Evolutionary conservation across 2,797 vertebrate species (phyloP), one percentile per base, ranked within the genome.

Genomic region (Echeneis naucrates): DNA sequence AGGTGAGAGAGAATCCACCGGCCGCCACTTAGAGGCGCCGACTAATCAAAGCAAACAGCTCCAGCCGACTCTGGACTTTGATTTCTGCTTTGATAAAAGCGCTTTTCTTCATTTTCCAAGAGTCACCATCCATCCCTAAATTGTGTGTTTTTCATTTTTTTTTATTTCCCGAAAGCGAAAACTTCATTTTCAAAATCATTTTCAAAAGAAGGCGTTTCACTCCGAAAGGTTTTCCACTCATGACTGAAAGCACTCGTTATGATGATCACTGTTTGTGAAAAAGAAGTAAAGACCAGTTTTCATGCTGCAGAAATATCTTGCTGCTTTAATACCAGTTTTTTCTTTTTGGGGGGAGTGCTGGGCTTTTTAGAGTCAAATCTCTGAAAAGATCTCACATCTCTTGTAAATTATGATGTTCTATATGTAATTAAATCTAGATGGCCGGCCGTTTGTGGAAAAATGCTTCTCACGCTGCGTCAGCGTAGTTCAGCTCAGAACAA

Each of bases 1-100:
- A 99, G 97, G 98, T 98, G 93, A 93, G 93, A 37, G 37, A 6
- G 19, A 21, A 5, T 51, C 38, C 53, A 38, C 42, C 32, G 61
- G 44, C 3, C 16, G 1, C 16, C 42, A 24, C 32, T 21, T 19
- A 23, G 8, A 35, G 19, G 24, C 52, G 27, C 12, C 16, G 0
- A 8, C 12, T 1, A 13, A n/a, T 59, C 54, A 52, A 8, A 69
- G 54, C 30, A 19, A n/a, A 48, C 50, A 5, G 14, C 9, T 16
- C 0, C 0, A 3, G 27, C 6, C 13, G 35, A 26, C 35, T 38
- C 56, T 0, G 17, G 42, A 27, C 52, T 65, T 24, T 30, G 40
- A 67, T 71, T 58, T 17, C 8, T 23, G 13, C 8, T 17, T 4
- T 19, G 14, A 19, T 27, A 24, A 6, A 51, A 32, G 45, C 37